Percentiles rank a stretch among this genome's conserved stretches.
phyloP scores from a whole-genome alignment of 2,113 vertebrate genomes.

The crab-eating macaque (Macaca fascicularis) region T2T-MFA8v1.1 NC_088387.1:6629001-6629500 shows the following conservation, averaged over 20 bases:
- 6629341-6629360: background rate
- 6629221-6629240: background rate
- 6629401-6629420: background rate
- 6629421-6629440: background rate
- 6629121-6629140: background rate
- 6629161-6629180: background rate
- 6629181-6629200: background rate
- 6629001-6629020: background rate
- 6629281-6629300: background rate
- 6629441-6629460: background rate
- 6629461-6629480: background rate
- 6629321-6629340: background rate
- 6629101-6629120: background rate
- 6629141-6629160: background rate
- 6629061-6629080: background rate
- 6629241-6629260: background rate
- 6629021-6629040: background rate
- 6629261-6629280: background rate
- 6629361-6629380: background rate
- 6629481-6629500: background rate
- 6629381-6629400: background rate
- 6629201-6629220: background rate
- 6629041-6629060: background rate
- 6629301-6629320: background rate
- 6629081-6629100: background rate